These are phyloP conservation scores for Urosaurus nigricauda DNA, from an alignment of 2,797 vertebrate species.

Conservation along the genomic window DNA sequence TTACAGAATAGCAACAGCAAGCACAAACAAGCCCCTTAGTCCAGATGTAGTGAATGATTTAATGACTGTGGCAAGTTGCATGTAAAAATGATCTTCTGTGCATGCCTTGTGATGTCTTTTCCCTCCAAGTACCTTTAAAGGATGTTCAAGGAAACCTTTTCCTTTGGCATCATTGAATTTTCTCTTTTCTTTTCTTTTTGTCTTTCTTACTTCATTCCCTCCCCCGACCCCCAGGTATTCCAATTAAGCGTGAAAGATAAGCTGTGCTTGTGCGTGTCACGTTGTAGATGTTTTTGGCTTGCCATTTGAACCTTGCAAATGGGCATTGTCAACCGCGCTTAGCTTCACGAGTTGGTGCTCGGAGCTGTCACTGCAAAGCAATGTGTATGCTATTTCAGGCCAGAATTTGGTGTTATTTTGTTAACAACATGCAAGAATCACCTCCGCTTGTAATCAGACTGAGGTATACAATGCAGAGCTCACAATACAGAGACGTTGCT, in stretches of 20 bases:
- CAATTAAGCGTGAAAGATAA: constrained; percentile 53
- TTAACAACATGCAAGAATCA: not conserved
- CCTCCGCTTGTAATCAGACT: not conserved
- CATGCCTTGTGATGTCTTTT: not conserved
- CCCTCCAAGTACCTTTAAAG: not conserved
- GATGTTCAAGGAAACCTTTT: constrained; percentile 25
- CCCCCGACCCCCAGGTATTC: constrained; percentile 55
- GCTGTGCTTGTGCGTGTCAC: constrained; percentile 26
- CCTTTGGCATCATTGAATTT: constrained; percentile 53
- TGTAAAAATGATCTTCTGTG: not conserved
- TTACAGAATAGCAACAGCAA: no score
- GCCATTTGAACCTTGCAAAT: constrained; percentile 63
- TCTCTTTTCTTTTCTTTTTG: not conserved
- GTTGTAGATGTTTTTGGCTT: constrained; percentile 49
- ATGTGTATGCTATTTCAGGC: constrained; percentile 1
- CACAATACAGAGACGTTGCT: no score
- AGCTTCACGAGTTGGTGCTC: constrained; percentile 41
- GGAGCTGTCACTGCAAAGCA: not conserved
- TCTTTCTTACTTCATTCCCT: not conserved
- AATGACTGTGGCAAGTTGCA: not conserved
- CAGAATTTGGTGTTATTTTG: not conserved
- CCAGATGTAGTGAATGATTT: no score
- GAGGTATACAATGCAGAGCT: not conserved
- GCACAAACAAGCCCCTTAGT: no score
- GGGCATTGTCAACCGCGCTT: constrained; percentile 47